Percentiles rank a stretch among this genome's conserved stretches.
Evolutionary conservation across 1,140 invertebrate species (phyloP).

Genomic region (Euglossa dilemma): DNA sequence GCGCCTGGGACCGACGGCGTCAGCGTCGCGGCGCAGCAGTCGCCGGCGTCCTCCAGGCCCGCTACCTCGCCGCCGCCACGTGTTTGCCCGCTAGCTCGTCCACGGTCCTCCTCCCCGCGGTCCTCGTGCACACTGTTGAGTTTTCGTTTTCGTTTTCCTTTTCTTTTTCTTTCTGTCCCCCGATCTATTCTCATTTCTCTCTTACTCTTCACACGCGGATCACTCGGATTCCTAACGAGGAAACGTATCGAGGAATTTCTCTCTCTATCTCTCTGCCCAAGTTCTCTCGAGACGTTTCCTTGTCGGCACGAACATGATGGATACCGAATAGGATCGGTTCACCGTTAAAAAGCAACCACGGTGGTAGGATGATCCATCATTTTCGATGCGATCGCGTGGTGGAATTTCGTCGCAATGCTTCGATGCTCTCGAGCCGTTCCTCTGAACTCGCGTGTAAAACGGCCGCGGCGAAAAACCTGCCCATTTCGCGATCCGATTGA

Average conservation of each 20-base stretch:
- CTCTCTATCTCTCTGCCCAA: too few relatives aligned
- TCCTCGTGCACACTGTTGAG: slow-evolving; percentile 80
- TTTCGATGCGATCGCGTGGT: not conserved
- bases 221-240: not conserved
- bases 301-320: not conserved
- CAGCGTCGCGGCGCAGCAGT: slow-evolving; percentile 67
- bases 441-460: not conserved
- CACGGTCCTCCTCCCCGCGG: slow-evolving; percentile 64
- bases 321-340: not conserved
- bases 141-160: slow-evolving; percentile 56
- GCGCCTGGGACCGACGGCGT: slow-evolving; percentile 71
- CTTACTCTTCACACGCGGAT: slow-evolving; percentile 20
- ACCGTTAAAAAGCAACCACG: too few relatives aligned
- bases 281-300: not conserved
- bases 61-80: slow-evolving; percentile 70
- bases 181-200: slow-evolving; percentile 19
- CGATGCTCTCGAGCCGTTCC: slow-evolving; percentile 23
- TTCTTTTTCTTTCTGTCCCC: slow-evolving; percentile 53
- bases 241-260: not conserved
- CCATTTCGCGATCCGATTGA: slow-evolving; percentile 1
- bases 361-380: not conserved
- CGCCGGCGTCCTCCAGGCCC: slow-evolving; percentile 69
- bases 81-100: slow-evolving; percentile 59
- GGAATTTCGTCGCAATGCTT: not conserved
- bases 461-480: not conserved